Conservation (phyloP, 1,140 invertebrate genomes). For the Chlorops oryzae region DNA sequence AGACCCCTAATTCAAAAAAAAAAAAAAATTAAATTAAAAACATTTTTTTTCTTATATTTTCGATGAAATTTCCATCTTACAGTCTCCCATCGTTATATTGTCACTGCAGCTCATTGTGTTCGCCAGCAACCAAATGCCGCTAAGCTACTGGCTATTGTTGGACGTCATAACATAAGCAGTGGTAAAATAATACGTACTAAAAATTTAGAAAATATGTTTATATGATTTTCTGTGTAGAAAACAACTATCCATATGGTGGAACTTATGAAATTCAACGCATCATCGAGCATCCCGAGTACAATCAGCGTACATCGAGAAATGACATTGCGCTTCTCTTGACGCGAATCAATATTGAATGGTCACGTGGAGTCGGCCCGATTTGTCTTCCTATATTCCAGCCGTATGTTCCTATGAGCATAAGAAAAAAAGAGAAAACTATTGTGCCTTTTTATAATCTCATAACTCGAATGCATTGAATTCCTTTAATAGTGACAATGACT, state of each 20-base stretch:
- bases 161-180: slow-evolving; percentile 23
- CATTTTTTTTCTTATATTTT: background rate
- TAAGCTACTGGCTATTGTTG: slow-evolving; percentile 27
- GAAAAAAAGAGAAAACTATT: no score
- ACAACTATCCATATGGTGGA: no score
- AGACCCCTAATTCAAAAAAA: no score
- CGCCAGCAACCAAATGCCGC: slow-evolving; percentile 8
- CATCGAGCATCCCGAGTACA: slow-evolving; percentile 22
- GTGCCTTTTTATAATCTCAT: no score
- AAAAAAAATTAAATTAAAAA: background rate
- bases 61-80: background rate
- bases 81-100: slow-evolving; percentile 31
- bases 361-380: slow-evolving; percentile 37
- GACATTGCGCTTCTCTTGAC: slow-evolving; percentile 35
- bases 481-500: no score
- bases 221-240: no score
- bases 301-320: slow-evolving; percentile 15
- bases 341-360: slow-evolving; percentile 26
- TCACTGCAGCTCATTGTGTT: slow-evolving; percentile 36
- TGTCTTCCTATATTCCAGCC: no score
- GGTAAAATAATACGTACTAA: slow-evolving; percentile 22
- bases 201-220: no score
- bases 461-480: no score
- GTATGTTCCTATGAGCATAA: no score
- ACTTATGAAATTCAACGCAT: slow-evolving; percentile 24